These are phyloP conservation scores for Brachyrhaphis roseni DNA, from an alignment of 2,797 vertebrate genomes.

Conservation along the genomic window DNA sequence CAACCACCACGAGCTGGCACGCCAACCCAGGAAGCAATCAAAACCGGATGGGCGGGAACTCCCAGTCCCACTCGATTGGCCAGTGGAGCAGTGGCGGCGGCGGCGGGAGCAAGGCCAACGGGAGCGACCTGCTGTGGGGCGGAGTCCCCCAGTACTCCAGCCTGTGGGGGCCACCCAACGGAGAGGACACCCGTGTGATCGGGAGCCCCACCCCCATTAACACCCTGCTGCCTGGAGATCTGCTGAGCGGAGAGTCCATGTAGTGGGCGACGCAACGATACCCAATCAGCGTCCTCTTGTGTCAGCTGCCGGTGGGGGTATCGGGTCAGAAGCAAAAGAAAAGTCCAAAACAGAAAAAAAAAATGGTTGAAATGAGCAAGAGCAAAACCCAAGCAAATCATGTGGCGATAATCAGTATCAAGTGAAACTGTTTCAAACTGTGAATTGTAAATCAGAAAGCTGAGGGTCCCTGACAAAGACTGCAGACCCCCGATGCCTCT, in stretches of 20 bases:
- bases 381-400: constrained; percentile 80
- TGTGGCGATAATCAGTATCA: constrained; percentile 86
- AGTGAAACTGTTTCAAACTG: constrained; percentile 74
- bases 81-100: constrained; percentile 89
- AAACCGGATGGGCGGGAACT: constrained; percentile 85
- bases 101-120: constrained; percentile 81
- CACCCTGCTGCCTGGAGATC: constrained; percentile 96
- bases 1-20: constrained; percentile 91
- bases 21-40: constrained; percentile 89
- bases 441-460: constrained; percentile 73
- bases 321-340: constrained; percentile 7
- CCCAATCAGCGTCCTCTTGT: constrained; percentile 49
- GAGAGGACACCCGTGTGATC: constrained; percentile 90
- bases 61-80: constrained; percentile 86
- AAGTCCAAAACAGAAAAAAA: constrained; percentile 22
- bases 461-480: constrained; percentile 62
- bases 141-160: constrained; percentile 94
- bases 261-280: constrained; percentile 76
- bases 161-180: constrained; percentile 92
- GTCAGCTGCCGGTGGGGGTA: constrained; percentile 48
- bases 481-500: constrained; percentile 64
- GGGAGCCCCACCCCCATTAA: constrained; percentile 94
- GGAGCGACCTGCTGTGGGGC: constrained; percentile 93
- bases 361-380: constrained; percentile 56
- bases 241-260: constrained; percentile 96